Conservation (phyloP, 2,113 vertebrate species). For the Castor canadensis region DNA sequence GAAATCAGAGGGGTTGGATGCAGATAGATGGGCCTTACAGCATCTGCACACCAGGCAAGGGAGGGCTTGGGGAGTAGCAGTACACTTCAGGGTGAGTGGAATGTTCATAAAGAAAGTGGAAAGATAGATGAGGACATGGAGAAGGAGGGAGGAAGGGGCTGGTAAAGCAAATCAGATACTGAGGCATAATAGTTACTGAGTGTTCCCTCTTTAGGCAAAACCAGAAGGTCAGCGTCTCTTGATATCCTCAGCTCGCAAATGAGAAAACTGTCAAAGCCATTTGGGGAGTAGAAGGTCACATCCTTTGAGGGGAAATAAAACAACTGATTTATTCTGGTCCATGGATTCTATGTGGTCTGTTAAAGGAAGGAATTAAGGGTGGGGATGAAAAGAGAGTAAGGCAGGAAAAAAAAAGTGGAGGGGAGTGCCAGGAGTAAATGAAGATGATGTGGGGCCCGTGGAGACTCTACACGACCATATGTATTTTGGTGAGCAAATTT, state of each 20-base stretch:
- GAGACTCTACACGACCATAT: background rate
- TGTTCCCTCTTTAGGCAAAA: conserved; percentile 68
- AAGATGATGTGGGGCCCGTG: background rate
- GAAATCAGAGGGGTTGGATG: background rate
- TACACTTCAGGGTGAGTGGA: background rate
- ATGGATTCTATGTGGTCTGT: background rate
- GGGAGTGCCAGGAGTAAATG: background rate
- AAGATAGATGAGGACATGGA: background rate
- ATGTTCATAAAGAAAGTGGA: conserved; percentile 17
- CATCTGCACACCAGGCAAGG: background rate
- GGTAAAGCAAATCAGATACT: background rate
- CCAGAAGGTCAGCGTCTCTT: conserved; percentile 63
- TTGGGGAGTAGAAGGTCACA: conserved; percentile 53
- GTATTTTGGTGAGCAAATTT: background rate
- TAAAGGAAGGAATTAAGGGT: background rate
- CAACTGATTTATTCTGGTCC: conserved; percentile 58
- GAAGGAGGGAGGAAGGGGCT: background rate
- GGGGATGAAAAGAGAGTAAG: background rate
- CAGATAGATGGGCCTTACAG: background rate
- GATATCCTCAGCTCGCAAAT: conserved; percentile 44
- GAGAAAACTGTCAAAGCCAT: conserved; percentile 63
- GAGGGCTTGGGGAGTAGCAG: background rate
- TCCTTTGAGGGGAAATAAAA: conserved; percentile 62
- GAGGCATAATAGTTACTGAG: conserved; percentile 34
- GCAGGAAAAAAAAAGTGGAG: background rate